phyloP scores from a whole-genome alignment of 2,888 invertebrate genomes.

The Stomorhina lunata region DNA sequence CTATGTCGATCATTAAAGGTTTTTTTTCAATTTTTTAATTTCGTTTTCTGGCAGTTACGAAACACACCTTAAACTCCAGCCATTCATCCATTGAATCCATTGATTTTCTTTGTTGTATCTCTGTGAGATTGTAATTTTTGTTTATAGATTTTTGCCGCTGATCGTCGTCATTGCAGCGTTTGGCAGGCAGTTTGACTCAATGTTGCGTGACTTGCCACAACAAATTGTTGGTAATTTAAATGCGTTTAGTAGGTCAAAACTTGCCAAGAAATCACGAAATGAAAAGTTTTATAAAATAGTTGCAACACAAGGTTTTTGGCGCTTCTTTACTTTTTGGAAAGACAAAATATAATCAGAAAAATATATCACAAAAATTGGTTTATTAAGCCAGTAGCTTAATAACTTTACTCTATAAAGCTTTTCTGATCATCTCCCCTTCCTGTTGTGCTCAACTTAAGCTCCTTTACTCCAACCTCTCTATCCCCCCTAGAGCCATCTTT shows the following conservation, averaged over 20 bases:
- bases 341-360: no score
- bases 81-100: no score
- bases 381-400: conserved; percentile 54
- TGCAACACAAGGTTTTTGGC: conserved; percentile 23
- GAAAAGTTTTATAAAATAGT: conserved; percentile 43
- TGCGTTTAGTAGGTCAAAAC: conserved; percentile 68
- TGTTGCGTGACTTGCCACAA: conserved; percentile 67
- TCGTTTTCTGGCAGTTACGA: conserved; percentile 41
- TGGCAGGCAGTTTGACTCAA: no score
- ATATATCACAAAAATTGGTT: conserved; percentile 64
- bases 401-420: conserved; percentile 30
- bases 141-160: conserved; percentile 49
- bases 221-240: conserved; percentile 64
- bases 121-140: conserved; percentile 31
- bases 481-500: conserved; percentile 5
- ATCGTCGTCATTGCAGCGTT: conserved; percentile 45
- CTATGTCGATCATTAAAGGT: conserved; percentile 49
- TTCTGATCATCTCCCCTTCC: not conserved
- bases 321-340: conserved; percentile 44
- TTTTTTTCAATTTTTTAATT: conserved; percentile 38
- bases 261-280: conserved; percentile 62
- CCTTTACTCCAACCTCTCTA: not conserved
- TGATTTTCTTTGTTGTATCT: not conserved
- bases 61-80: conserved; percentile 66
- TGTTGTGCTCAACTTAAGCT: not conserved